Evolutionary conservation across 2,797 vertebrate species (phyloP).

Genomic region (Chelidonichthys spinosus): DNA sequence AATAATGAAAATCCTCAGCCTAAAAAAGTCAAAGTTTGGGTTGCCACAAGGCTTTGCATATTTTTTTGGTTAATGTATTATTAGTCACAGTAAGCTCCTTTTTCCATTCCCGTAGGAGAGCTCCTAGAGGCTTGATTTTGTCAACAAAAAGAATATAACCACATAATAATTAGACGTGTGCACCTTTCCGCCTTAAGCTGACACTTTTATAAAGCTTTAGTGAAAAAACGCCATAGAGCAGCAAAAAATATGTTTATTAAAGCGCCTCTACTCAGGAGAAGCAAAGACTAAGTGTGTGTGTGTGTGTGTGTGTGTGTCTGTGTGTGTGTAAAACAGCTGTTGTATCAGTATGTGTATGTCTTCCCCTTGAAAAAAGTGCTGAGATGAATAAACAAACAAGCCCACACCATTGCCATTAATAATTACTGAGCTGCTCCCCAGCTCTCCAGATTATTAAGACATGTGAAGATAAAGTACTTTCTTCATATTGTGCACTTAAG

Average conservation of each 20-base stretch:
- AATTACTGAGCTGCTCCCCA: slow-evolving; percentile 51
- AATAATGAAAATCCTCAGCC: slow-evolving; percentile 28
- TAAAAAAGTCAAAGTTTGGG: slow-evolving; percentile 33
- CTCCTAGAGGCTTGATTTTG: slow-evolving; percentile 43
- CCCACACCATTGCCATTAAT: slow-evolving; percentile 54
- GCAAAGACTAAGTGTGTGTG: not conserved
- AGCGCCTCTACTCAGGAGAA: slow-evolving; percentile 50
- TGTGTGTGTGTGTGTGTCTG: slow-evolving; percentile 24
- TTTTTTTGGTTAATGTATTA: slow-evolving; percentile 53
- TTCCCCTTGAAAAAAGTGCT: slow-evolving; percentile 33
- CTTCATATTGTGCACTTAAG: slow-evolving; percentile 17
- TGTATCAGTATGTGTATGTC: slow-evolving; percentile 33
- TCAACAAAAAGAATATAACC: slow-evolving; percentile 66
- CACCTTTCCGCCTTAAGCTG: slow-evolving; percentile 58
- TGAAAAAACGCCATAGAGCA: slow-evolving; percentile 51
- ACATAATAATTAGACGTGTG: slow-evolving; percentile 59
- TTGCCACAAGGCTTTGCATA: slow-evolving; percentile 57
- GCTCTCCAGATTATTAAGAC: slow-evolving; percentile 51
- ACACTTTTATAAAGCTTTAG: slow-evolving; percentile 61
- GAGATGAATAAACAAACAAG: slow-evolving; percentile 58
- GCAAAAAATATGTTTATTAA: slow-evolving; percentile 73
- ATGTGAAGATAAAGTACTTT: slow-evolving; percentile 31
- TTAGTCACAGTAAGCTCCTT: slow-evolving; percentile 57
- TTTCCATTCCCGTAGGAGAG: slow-evolving; percentile 40
- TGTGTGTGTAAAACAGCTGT: slow-evolving; percentile 52